Evolutionary conservation across 1,140 invertebrate species (phyloP).

Genomic region (Phthorimaea operculella): DNA sequence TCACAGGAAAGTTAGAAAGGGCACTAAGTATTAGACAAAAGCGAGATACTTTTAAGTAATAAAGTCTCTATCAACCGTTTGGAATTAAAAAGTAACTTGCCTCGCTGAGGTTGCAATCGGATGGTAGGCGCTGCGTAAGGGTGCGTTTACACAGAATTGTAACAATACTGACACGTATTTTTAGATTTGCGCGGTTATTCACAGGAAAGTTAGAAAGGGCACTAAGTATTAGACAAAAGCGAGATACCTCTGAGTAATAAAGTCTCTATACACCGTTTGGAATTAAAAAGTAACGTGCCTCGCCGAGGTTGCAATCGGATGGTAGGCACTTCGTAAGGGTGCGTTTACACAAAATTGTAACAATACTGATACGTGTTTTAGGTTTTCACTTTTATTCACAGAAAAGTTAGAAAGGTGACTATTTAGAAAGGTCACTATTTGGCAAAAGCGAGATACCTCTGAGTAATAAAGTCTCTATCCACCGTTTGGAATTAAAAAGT

Average conservation of each 20-base stretch:
- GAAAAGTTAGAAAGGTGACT: constrained; percentile 40
- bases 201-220: constrained; percentile 39
- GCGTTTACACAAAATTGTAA: background rate
- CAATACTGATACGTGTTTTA: too few species aligned
- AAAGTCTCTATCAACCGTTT: constrained; percentile 53
- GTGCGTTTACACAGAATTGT: background rate
- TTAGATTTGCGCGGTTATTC: too few species aligned
- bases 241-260: constrained; percentile 52
- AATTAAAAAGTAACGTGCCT: constrained; percentile 65
- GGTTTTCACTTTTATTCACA: too few species aligned
- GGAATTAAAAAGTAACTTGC: constrained; percentile 64
- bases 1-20: constrained; percentile 37
- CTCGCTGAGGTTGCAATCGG: constrained; percentile 55
- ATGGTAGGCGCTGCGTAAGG: too few species aligned
- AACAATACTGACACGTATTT: too few species aligned
- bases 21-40: constrained; percentile 47
- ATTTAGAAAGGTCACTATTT: too few species aligned
- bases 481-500: constrained; percentile 63
- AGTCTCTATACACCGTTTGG: constrained; percentile 52
- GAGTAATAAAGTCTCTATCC: constrained; percentile 54
- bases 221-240: constrained; percentile 45
- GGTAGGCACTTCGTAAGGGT: too few species aligned
- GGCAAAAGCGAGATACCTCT: constrained; percentile 52
- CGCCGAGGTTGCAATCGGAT: constrained; percentile 50
- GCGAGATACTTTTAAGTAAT: constrained; percentile 49